Percentiles rank a stretch among this genome's conserved stretches.
Conservation (phyloP, 1,140 invertebrate genomes). For the Whitmania pigra region DNA sequence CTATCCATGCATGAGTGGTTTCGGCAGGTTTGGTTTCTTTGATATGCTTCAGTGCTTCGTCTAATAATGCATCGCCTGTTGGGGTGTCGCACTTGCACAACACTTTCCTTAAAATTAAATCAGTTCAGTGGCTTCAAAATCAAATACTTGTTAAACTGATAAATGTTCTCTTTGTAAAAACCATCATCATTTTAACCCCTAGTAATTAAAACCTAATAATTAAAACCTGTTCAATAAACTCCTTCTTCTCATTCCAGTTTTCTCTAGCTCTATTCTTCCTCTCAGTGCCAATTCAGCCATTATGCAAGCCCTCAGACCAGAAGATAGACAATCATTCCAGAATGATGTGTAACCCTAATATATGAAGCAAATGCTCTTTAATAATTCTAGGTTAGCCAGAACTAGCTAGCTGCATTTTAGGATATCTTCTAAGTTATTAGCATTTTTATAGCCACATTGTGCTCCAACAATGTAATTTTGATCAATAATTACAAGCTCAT, state of each 20-base stretch:
- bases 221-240: conserved; percentile 52
- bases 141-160: conserved; percentile 29
- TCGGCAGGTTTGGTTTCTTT: conserved; percentile 76
- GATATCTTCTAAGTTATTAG: too few relatives aligned
- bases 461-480: too few relatives aligned
- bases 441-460: too few relatives aligned
- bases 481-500: too few relatives aligned
- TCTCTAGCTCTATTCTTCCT: conserved; percentile 87
- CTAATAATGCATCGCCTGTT: conserved; percentile 91
- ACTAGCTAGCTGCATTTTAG: too few relatives aligned
- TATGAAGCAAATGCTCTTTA: too few relatives aligned
- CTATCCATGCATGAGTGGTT: conserved; percentile 96
- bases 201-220: neutral
- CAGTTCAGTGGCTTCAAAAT: conserved; percentile 32
- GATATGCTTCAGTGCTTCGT: conserved; percentile 96
- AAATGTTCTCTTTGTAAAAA: too few relatives aligned
- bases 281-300: conserved; percentile 88
- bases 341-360: conserved; percentile 95
- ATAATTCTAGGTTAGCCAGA: too few relatives aligned
- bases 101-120: conserved; percentile 48
- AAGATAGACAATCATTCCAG: conserved; percentile 99
- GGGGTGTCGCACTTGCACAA: conserved; percentile 68
- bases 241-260: conserved; percentile 84
- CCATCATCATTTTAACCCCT: neutral
- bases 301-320: conserved; percentile 92